Conservation (phyloP, 2,888 invertebrate genomes). For the Plutella xylostella region DNA sequence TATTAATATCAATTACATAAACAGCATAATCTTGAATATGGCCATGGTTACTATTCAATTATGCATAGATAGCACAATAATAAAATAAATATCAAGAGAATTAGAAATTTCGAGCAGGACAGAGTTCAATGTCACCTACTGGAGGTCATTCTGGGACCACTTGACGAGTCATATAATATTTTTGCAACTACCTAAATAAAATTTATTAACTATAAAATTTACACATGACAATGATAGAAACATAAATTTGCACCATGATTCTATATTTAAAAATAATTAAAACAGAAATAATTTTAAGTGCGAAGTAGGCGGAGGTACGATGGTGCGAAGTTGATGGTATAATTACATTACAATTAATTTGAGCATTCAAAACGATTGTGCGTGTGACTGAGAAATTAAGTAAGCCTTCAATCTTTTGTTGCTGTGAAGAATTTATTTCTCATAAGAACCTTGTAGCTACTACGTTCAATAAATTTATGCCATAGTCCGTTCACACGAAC, state of each 20-base stretch:
- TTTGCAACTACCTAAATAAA: not conserved
- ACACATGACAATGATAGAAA: no score
- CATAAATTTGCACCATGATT: no score
- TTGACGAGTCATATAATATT: no score
- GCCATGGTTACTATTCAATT: slow-evolving; percentile 44
- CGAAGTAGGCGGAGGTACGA: not conserved
- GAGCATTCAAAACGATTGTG: slow-evolving; percentile 31
- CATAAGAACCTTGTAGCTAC: slow-evolving; percentile 54
- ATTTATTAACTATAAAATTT: no score
- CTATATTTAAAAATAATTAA: no score
- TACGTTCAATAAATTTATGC: slow-evolving; percentile 44
- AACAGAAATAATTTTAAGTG: no score
- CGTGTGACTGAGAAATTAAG: slow-evolving; percentile 62
- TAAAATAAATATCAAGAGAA: slow-evolving; percentile 19
- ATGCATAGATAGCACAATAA: slow-evolving; percentile 37
- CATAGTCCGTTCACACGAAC: slow-evolving; percentile 58
- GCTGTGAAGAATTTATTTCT: slow-evolving; percentile 48
- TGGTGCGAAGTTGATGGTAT: slow-evolving; percentile 29
- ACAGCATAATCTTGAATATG: slow-evolving; percentile 24
- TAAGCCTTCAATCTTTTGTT: slow-evolving; percentile 61
- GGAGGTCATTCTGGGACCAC: slow-evolving; percentile 1
- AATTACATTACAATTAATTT: slow-evolving; percentile 47
- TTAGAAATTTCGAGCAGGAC: slow-evolving; percentile 23
- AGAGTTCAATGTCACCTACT: slow-evolving; percentile 28
- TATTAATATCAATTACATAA: slow-evolving; percentile 6